Conservation (phyloP, 2,113 vertebrate genomes). For the Pteropus alecto region DNA sequence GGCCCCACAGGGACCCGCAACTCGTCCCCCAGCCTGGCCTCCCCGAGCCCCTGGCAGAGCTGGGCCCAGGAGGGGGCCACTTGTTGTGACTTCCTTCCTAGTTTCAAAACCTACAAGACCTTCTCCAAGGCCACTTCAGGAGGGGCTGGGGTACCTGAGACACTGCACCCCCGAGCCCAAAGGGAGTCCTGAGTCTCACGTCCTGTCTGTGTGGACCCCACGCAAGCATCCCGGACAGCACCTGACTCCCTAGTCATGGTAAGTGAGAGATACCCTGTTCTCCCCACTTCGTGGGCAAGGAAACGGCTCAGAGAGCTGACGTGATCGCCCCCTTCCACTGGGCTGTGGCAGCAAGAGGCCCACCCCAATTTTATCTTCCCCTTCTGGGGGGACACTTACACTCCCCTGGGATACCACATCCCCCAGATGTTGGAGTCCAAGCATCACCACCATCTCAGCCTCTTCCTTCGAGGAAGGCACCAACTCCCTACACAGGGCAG, state of each 20-base stretch:
- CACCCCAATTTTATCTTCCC: accelerated
- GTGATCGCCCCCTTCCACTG: accelerated
- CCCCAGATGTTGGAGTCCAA: neutral
- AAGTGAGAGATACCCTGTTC: neutral
- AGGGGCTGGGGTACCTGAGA: neutral
- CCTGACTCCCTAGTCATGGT: accelerated
- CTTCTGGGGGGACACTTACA: accelerated
- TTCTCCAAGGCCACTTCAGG: neutral
- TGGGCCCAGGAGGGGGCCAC: accelerated
- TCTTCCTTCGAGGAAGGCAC: neutral
- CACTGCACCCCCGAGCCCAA: neutral
- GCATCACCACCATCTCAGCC: neutral
- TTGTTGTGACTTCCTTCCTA: neutral
- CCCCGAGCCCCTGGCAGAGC: neutral
- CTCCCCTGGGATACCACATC: accelerated
- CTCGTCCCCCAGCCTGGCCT: neutral
- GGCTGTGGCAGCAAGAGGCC: accelerated
- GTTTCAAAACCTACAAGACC: neutral
- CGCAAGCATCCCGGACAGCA: neutral
- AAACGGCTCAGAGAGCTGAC: neutral
- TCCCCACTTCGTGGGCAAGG: too few relatives aligned
- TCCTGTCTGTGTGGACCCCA: neutral
- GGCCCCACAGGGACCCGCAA: neutral
- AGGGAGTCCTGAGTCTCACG: neutral
- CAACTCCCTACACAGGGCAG: neutral